Evolutionary conservation across 2,797 vertebrate genomes (phyloP).

Genomic region (Pitangus sulphuratus): DNA sequence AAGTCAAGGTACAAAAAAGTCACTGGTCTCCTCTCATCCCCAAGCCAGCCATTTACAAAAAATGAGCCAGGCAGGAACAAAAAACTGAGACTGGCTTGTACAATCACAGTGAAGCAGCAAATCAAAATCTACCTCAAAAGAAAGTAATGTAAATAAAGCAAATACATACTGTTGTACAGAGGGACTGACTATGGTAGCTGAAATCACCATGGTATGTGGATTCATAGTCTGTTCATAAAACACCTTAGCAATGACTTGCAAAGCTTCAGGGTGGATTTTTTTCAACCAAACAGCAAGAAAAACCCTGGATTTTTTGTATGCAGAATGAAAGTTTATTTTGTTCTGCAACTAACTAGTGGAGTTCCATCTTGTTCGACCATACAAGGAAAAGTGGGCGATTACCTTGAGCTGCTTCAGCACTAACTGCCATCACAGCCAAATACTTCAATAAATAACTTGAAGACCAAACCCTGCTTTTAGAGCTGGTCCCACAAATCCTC

Average conservation of each 20-base stretch:
- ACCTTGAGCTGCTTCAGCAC: not conserved
- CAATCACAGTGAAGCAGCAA: not conserved
- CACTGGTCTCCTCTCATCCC: not conserved
- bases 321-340: conserved; percentile 7
- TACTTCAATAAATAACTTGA: conserved; percentile 12
- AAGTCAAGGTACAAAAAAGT: not conserved
- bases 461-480: not conserved
- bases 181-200: not conserved
- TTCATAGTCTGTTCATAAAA: not conserved
- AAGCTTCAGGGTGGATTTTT: not conserved
- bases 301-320: not conserved
- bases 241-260: not conserved
- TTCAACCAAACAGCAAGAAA: not conserved
- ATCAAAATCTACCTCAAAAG: not conserved
- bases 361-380: not conserved
- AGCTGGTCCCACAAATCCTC: conserved; percentile 6
- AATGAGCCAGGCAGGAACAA: not conserved
- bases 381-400: not conserved
- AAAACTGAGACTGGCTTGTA: not conserved
- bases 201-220: not conserved
- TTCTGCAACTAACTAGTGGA: not conserved
- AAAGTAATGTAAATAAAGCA: not conserved
- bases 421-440: not conserved
- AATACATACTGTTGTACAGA: not conserved
- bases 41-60: not conserved